Conservation (phyloP, 2,888 invertebrate species). For the Ectropis crepuscularia region DNA sequence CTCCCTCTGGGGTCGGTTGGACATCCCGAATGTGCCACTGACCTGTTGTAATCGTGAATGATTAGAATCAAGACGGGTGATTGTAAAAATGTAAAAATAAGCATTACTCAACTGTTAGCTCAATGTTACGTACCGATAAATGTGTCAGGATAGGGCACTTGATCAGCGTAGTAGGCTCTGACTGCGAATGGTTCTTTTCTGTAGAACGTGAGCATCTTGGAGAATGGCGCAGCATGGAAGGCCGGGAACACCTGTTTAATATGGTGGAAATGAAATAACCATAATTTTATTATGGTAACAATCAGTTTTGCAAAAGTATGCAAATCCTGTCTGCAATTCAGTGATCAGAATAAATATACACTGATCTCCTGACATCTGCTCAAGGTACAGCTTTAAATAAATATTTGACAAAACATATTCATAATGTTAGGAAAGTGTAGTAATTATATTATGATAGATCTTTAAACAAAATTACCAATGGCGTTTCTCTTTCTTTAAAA, state of each 20-base stretch:
- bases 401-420: too few species aligned
- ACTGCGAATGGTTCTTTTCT: constrained; percentile 95
- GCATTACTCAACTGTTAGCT: background rate
- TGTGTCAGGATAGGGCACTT: constrained; percentile 90
- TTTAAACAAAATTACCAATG: too few species aligned
- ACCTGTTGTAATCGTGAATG: constrained; percentile 70
- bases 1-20: constrained; percentile 94
- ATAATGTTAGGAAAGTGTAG: too few species aligned
- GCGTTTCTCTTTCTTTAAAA: too few species aligned
- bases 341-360: too few species aligned
- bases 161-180: constrained; percentile 92
- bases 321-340: too few species aligned
- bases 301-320: too few species aligned
- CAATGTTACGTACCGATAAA: constrained; percentile 88
- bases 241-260: constrained; percentile 89
- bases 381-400: too few species aligned
- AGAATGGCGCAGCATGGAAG: constrained; percentile 96
- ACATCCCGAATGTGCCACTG: constrained; percentile 92
- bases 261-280: too few species aligned
- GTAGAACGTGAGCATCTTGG: constrained; percentile 97
- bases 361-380: too few species aligned
- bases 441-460: too few species aligned
- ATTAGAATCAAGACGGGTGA: constrained; percentile 10
- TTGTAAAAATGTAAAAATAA: background rate
- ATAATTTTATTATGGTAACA: too few species aligned